These are phyloP conservation scores for Hirtodrosophila trivittata DNA, from an alignment of 2,888 invertebrate genomes.

Conservation along the genomic window DNA sequence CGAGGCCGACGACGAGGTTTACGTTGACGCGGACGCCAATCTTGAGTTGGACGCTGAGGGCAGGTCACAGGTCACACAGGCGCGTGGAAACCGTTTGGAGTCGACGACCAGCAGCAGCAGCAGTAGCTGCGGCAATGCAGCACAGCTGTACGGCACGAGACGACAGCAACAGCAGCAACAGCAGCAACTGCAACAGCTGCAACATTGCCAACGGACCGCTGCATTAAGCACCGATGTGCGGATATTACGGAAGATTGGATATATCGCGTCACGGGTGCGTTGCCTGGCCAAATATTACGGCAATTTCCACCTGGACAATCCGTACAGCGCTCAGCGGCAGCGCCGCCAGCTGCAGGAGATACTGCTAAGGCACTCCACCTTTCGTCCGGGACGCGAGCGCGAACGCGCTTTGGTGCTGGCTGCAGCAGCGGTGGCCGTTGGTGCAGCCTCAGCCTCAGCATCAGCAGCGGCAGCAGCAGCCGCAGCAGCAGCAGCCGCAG, in stretches of 20 bases:
- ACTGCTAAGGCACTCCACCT: conserved; percentile 76
- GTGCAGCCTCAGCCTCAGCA: conserved; percentile 44
- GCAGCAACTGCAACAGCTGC: conserved; percentile 24
- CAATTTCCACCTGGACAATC: conserved; percentile 80
- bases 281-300: conserved; percentile 81
- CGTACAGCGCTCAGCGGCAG: conserved; percentile 81
- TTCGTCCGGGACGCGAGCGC: conserved; percentile 66
- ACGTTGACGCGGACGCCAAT: conserved; percentile 35
- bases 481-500: conserved; percentile 18
- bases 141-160: conserved; percentile 1
- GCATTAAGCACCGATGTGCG: conserved; percentile 81
- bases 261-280: conserved; percentile 83
- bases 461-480: conserved; percentile 24
- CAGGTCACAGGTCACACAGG: conserved; percentile 23
- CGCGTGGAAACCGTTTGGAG: conserved; percentile 29
- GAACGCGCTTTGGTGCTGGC: conserved; percentile 61
- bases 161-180: conserved; percentile 11
- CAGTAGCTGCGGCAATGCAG: conserved; percentile 22
- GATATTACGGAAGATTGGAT: conserved; percentile 82
- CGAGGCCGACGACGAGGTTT: conserved; percentile 16
- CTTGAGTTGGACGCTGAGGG: conserved; percentile 42
- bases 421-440: conserved; percentile 68
- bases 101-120: conserved; percentile 22
- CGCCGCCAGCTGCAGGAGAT: conserved; percentile 81
- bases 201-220: conserved; percentile 31